Percentiles rank a stretch among this genome's conserved stretches.
Evolutionary conservation across 2,888 invertebrate genomes (phyloP).

Genomic region (Sinotaia quadrata): DNA sequence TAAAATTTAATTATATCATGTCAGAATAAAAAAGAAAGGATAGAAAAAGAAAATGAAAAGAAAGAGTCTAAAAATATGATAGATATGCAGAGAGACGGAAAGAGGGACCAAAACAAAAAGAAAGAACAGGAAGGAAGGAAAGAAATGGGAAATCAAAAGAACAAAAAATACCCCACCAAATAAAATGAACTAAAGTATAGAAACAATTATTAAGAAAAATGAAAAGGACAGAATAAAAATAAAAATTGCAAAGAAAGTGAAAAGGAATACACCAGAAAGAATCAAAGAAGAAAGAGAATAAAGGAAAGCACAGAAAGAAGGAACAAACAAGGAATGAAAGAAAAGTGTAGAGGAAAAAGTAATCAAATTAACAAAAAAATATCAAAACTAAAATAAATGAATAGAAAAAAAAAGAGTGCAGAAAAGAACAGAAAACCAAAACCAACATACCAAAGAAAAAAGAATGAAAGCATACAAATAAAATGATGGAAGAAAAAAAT

Average conservation of each 20-base stretch:
- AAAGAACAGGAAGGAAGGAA: background rate
- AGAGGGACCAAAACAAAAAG: background rate
- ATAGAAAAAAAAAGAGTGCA: background rate
- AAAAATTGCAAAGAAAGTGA: background rate
- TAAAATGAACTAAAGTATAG: too few relatives aligned
- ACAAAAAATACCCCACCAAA: too few relatives aligned
- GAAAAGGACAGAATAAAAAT: background rate
- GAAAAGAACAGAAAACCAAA: background rate
- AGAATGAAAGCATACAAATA: background rate
- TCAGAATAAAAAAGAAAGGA: too few relatives aligned
- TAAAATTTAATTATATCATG: too few relatives aligned
- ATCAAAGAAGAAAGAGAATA: background rate
- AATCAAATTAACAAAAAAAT: background rate
- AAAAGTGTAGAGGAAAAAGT: background rate
- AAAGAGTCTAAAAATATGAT: background rate
- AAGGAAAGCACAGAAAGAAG: background rate
- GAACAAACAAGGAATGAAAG: background rate
- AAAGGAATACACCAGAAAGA: background rate
- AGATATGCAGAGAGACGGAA: slow-evolving; percentile 3
- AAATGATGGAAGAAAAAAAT: background rate
- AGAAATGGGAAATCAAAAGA: background rate
- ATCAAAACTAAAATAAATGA: background rate
- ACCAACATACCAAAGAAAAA: background rate
- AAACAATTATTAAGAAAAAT: background rate
- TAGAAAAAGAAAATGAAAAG: background rate